Percentiles rank a stretch among this genome's conserved stretches.
These are phyloP conservation scores for Anas georgica DNA, from an alignment of 2,797 vertebrate species.

Conservation along the genomic window DNA sequence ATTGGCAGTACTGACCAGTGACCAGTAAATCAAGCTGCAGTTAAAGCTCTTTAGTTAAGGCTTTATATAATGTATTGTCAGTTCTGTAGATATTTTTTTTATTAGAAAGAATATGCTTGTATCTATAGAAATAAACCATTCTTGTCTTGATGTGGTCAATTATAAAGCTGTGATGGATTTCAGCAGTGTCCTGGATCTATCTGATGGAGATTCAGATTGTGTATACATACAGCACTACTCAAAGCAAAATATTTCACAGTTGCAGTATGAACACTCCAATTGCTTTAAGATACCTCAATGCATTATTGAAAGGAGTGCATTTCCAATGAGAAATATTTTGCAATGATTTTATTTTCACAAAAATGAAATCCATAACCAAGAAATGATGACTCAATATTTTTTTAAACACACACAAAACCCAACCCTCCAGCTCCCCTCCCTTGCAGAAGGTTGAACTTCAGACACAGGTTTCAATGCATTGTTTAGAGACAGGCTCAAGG, in stretches of 20 bases:
- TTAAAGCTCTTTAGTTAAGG: background rate
- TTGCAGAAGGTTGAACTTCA: background rate
- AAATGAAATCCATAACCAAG: background rate
- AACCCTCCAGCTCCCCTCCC: background rate
- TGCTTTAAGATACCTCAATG: background rate
- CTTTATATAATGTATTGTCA: background rate
- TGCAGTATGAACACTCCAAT: background rate
- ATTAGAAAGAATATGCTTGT: background rate
- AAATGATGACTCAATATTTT: background rate
- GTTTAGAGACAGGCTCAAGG: background rate
- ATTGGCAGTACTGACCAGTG: background rate
- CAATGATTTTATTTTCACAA: background rate
- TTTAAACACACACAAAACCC: background rate
- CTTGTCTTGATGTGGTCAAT: background rate
- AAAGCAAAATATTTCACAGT: slow-evolving; percentile 10
- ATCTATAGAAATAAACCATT: background rate
- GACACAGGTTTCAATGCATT: background rate
- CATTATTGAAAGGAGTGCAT: background rate
- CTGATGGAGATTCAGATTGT: background rate
- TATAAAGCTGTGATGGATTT: slow-evolving; percentile 17
- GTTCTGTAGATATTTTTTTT: background rate
- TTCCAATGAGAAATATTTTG: background rate
- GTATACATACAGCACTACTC: background rate
- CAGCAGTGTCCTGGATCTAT: background rate
- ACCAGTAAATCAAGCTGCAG: background rate